Evolutionary conservation across 2,888 invertebrate genomes (phyloP).

Genomic region (Euclidia mi): DNA sequence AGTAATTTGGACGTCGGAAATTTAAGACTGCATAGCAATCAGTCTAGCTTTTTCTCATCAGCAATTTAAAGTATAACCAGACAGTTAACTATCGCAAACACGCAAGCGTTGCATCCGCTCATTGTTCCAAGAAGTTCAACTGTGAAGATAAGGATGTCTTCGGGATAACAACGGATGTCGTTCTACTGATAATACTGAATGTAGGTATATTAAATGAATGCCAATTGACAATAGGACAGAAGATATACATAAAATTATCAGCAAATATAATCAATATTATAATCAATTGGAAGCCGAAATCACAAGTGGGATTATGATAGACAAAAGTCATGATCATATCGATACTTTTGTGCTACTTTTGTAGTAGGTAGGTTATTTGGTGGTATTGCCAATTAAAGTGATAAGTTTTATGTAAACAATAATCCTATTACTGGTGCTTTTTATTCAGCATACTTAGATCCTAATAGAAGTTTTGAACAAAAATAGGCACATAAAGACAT

Average conservation of each 20-base stretch:
- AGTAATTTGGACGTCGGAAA: slow-evolving; percentile 4
- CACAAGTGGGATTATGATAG: neutral
- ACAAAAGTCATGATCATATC: slow-evolving; percentile 1
- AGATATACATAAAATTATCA: too few species aligned
- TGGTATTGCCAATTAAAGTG: too few species aligned
- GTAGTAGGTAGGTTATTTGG: too few species aligned
- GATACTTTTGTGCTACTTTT: neutral
- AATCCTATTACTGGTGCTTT: too few species aligned
- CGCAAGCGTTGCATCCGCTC: slow-evolving; percentile 29
- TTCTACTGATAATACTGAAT: neutral
- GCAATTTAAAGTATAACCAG: slow-evolving; percentile 22
- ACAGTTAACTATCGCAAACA: slow-evolving; percentile 31
- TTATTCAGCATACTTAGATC: too few species aligned
- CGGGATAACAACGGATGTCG: slow-evolving; percentile 10
- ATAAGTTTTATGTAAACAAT: too few species aligned
- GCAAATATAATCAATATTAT: neutral
- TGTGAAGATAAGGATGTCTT: slow-evolving; percentile 35
- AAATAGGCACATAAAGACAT: too few species aligned
- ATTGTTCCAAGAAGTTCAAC: slow-evolving; percentile 29
- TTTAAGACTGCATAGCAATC: slow-evolving; percentile 4
- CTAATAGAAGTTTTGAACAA: too few species aligned
- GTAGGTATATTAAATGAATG: too few species aligned
- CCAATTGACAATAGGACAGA: too few species aligned
- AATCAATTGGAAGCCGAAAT: slow-evolving; percentile 21
- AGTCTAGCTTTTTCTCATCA: slow-evolving; percentile 10